Evolutionary conservation across 37 sponge, comb jelly and placozoan genomes (phyloP).

Genomic region (Dysidea cf. avara): DNA sequence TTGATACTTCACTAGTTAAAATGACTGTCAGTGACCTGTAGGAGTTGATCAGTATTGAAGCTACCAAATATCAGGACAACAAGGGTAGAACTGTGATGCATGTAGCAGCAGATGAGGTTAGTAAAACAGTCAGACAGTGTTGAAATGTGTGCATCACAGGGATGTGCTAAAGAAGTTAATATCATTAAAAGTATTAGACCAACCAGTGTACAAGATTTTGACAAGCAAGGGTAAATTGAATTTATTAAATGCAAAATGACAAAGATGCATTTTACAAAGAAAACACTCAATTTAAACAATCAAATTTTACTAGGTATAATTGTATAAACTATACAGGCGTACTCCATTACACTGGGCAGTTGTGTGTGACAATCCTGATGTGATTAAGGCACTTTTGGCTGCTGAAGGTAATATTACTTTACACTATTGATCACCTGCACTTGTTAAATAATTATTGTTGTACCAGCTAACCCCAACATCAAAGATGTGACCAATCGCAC

Average conservation of each 20-base stretch:
- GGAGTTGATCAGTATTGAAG: constrained; percentile 37
- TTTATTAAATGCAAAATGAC: no score
- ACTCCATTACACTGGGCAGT: constrained; percentile 89
- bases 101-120: constrained; percentile 76
- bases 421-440: no score
- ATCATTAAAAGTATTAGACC: constrained; percentile 52
- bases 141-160: no score
- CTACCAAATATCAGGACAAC: constrained; percentile 44
- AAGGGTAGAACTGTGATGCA: constrained; percentile 80
- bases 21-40: background rate
- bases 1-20: background rate
- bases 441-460: no score
- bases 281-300: no score
- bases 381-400: constrained; percentile 47
- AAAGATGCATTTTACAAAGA: no score
- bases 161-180: constrained; percentile 57
- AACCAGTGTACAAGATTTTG: no score
- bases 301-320: no score
- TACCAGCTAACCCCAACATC: no score
- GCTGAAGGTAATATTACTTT: constrained; percentile 72
- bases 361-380: constrained; percentile 76
- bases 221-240: no score
- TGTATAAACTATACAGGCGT: constrained; percentile 40
- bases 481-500: no score
- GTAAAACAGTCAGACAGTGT: no score